Percentiles rank a stretch among this genome's conserved stretches.
Conservation (phyloP, 1,140 invertebrate species). For the Drosophila sucinea region DNA sequence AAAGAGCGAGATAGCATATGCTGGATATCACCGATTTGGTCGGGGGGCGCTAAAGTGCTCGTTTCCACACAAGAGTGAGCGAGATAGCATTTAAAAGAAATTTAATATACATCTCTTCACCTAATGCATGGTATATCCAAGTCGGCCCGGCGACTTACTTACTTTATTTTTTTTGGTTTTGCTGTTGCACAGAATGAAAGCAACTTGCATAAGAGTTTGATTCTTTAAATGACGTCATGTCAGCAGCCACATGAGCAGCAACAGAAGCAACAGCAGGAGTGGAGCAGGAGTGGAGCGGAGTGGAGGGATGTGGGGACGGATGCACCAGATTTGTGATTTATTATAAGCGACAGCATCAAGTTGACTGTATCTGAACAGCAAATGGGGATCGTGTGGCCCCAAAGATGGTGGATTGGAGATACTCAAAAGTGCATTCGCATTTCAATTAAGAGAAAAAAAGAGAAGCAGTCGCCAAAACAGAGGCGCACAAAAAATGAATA, state of each 20-base stretch:
- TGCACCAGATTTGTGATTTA: conserved; percentile 56
- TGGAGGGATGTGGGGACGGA: neutral
- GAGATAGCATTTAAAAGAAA: no score
- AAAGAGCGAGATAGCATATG: no score
- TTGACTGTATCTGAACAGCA: conserved; percentile 31
- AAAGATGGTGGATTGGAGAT: conserved; percentile 23
- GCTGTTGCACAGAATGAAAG: conserved; percentile 26
- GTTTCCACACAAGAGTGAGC: no score
- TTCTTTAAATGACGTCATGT: conserved; percentile 58
- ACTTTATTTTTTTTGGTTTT: conserved; percentile 20
- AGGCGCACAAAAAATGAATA: conserved; percentile 32
- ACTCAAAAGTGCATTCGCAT: conserved; percentile 79
- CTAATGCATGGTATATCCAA: no score
- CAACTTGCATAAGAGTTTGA: conserved; percentile 56
- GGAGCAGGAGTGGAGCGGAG: neutral
- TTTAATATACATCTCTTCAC: no score
- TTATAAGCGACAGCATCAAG: conserved; percentile 35
- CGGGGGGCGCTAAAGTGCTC: no score
- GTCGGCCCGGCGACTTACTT: no score
- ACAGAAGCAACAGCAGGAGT: no score
- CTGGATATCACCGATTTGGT: no score
- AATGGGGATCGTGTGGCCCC: conserved; percentile 49
- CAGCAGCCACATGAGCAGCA: conserved; percentile 31
- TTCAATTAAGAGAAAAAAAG: conserved; percentile 66
- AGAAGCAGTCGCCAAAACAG: conserved; percentile 46